Evolutionary conservation across 1,140 invertebrate species (phyloP).

Genomic region (Bactericera cockerelli): DNA sequence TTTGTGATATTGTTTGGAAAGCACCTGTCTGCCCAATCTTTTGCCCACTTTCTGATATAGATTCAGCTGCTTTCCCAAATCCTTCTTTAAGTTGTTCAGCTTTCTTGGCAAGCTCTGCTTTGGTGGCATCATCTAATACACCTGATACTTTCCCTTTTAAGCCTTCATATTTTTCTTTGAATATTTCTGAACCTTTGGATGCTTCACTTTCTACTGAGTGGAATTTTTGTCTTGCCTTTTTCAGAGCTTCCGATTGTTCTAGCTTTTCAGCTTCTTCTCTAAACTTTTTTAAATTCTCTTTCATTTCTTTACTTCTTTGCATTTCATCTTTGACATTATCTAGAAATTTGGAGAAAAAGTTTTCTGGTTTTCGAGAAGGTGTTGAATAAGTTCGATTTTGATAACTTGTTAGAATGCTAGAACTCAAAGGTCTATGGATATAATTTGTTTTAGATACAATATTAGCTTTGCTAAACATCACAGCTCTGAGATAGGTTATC

Average conservation of each 20-base stretch:
- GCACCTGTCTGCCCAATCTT: conserved; percentile 74
- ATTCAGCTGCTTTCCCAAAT: conserved; percentile 75
- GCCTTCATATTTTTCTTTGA: conserved; percentile 68
- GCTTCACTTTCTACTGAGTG: conserved; percentile 77
- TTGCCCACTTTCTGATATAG: conserved; percentile 71
- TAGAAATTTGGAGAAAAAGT: conserved; percentile 76
- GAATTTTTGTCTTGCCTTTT: conserved; percentile 81
- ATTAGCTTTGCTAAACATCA: conserved; percentile 4
- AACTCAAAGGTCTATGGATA: neutral
- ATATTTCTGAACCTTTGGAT: conserved; percentile 55
- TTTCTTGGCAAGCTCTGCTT: conserved; percentile 90
- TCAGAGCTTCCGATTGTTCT: conserved; percentile 92
- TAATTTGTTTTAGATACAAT: neutral
- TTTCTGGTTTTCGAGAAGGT: conserved; percentile 32
- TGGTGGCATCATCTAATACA: conserved; percentile 74
- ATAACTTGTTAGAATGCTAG: neutral
- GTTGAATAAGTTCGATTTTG: conserved; percentile 28
- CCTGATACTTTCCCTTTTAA: conserved; percentile 72
- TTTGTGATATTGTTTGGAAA: conserved; percentile 79
- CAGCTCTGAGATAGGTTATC: conserved; percentile 2
- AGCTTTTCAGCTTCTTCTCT: conserved; percentile 90
- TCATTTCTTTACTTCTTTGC: conserved; percentile 96
- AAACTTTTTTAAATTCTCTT: conserved; percentile 93
- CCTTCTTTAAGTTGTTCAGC: conserved; percentile 63
- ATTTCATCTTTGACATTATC: conserved; percentile 91